Conservation (phyloP, 2,888 invertebrate species). For the Zygogramma bicolorata region DNA sequence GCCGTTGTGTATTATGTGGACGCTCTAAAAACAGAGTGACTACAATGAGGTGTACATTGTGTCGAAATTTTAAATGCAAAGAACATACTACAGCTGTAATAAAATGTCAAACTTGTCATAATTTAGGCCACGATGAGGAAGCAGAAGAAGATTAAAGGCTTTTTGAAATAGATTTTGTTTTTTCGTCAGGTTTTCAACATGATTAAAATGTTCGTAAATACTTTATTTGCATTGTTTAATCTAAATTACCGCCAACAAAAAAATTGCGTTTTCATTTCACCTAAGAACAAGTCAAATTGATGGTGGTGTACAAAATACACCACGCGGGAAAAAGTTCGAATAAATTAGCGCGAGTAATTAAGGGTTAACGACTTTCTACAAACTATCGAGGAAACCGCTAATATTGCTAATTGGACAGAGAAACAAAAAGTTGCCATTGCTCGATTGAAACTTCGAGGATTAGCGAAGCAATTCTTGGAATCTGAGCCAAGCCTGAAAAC, state of each 20-base stretch:
- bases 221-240: not conserved
- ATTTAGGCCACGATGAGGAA: slow-evolving; percentile 10
- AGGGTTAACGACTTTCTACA: not conserved
- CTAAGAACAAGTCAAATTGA: slow-evolving; percentile 1
- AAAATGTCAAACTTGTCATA: slow-evolving; percentile 20
- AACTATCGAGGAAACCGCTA: too few species aligned
- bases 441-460: too few species aligned
- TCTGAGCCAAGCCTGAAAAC: too few species aligned
- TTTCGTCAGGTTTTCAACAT: not conserved
- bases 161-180: slow-evolving; percentile 6
- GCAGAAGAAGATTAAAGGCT: slow-evolving; percentile 7
- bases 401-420: too few species aligned
- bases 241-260: slow-evolving; percentile 5
- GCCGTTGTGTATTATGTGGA: slow-evolving; percentile 19
- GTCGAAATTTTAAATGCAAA: slow-evolving; percentile 12
- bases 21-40: slow-evolving; percentile 18
- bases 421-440: too few species aligned
- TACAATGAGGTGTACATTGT: slow-evolving; percentile 16
- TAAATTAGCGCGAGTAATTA: slow-evolving; percentile 11
- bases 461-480: too few species aligned
- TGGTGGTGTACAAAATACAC: slow-evolving; percentile 12
- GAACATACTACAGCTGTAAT: slow-evolving; percentile 15
- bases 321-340: slow-evolving; percentile 1
- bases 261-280: not conserved
- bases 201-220: not conserved